Conservation (phyloP, 2,113 vertebrate species). For the Pituophis catenifer region DNA sequence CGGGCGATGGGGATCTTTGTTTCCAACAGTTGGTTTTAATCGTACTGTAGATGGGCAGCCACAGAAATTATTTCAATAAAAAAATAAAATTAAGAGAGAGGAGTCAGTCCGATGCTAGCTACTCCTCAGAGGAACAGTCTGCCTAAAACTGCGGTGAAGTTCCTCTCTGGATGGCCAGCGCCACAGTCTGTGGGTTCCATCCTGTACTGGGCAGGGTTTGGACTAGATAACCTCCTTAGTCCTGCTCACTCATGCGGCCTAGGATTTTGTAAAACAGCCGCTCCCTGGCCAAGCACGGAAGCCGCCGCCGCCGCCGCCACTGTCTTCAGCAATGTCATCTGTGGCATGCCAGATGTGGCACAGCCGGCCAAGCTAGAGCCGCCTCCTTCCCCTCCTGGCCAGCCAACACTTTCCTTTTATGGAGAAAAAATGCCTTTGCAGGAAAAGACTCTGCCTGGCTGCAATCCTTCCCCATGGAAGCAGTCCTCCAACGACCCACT, state of each 20-base stretch:
- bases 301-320: background rate
- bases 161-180: background rate
- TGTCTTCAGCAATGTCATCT: background rate
- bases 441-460: conserved; percentile 58
- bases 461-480: conserved; percentile 20
- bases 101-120: background rate
- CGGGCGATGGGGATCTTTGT: background rate
- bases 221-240: background rate
- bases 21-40: background rate
- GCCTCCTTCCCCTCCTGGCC: conserved; percentile 55
- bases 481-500: background rate
- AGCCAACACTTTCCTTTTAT: conserved; percentile 71
- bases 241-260: background rate
- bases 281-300: background rate
- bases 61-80: background rate
- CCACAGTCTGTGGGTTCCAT: background rate
- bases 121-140: background rate
- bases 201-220: background rate
- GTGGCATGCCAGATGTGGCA: conserved; percentile 23
- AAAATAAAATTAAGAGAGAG: background rate
- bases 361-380: conserved; percentile 13
- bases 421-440: conserved; percentile 74
- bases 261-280: background rate
- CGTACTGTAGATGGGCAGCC: background rate
- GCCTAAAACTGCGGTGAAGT: background rate